Conservation (phyloP, 1,140 invertebrate genomes). For the Charaxes varanes region DNA sequence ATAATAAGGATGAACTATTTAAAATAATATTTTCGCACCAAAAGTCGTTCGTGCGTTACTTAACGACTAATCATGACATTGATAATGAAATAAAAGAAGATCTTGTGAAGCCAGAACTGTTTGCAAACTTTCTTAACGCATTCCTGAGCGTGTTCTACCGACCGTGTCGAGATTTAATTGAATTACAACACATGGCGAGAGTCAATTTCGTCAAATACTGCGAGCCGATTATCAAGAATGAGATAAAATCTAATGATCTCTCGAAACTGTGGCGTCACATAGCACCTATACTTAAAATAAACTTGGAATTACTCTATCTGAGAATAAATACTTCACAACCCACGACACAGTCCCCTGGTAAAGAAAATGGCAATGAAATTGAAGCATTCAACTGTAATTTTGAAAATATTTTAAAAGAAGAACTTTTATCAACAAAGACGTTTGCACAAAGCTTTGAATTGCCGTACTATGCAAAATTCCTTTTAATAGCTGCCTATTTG, state of each 20-base stretch:
- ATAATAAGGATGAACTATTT: constrained; percentile 84
- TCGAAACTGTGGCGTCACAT: constrained; percentile 86
- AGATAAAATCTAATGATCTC: constrained; percentile 76
- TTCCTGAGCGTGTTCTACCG: constrained; percentile 88
- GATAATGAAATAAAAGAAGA: constrained; percentile 34
- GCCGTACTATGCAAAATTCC: constrained; percentile 91
- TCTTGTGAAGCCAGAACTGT: constrained; percentile 77
- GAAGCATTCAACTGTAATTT: constrained; percentile 33
- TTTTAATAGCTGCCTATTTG: constrained; percentile 91
- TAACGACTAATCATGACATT: constrained; percentile 36
- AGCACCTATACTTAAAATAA: constrained; percentile 81
- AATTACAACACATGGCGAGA: constrained; percentile 82
- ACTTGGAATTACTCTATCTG: constrained; percentile 86
- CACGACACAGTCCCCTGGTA: constrained; percentile 34
- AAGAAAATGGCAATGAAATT: constrained; percentile 41
- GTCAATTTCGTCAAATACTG: constrained; percentile 84
- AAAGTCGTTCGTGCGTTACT: constrained; percentile 43
- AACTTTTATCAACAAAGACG: constrained; percentile 70
- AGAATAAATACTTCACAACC: constrained; percentile 72
- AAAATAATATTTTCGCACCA: constrained; percentile 78
- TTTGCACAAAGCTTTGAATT: constrained; percentile 85
- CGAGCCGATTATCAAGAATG: constrained; percentile 78
- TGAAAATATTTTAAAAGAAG: constrained; percentile 59
- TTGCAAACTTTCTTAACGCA: constrained; percentile 85
- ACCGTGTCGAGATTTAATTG: constrained; percentile 86